These are phyloP conservation scores for Porphyrio hochstetteri DNA, from an alignment of 2,113 vertebrate species.

Conservation along the genomic window DNA sequence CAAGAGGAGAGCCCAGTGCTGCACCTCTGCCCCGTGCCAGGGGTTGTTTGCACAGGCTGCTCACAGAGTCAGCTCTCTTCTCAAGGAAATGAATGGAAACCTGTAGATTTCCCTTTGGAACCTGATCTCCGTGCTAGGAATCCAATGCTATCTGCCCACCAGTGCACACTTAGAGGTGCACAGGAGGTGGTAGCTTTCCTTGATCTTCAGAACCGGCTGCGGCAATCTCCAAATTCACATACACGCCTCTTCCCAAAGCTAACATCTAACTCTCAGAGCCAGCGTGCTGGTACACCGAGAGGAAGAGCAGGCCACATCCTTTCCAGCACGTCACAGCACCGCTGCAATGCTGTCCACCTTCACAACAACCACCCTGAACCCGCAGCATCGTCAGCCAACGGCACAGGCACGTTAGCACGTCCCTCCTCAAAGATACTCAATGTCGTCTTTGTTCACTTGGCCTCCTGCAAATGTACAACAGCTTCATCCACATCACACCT, in stretches of 20 bases:
- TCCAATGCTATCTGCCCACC: not conserved
- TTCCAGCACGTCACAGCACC: not conserved
- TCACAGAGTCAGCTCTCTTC: not conserved
- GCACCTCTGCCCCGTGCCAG: not conserved
- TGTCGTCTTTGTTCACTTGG: not conserved
- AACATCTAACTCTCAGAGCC: not conserved
- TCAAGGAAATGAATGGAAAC: not conserved
- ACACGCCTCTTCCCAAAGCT: not conserved
- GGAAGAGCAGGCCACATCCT: not conserved
- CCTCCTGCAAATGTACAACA: not conserved
- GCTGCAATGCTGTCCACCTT: not conserved
- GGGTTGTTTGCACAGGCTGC: not conserved
- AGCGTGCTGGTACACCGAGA: accelerated
- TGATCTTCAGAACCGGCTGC: accelerated
- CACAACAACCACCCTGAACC: not conserved
- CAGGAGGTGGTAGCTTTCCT: not conserved
- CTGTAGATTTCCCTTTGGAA: not conserved
- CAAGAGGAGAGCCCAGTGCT: not conserved
- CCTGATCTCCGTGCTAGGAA: not conserved
- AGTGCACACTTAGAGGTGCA: not conserved
- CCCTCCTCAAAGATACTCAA: not conserved
- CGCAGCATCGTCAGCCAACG: not conserved
- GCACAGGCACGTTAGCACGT: accelerated
- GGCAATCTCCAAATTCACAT: not conserved
- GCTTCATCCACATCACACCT: not conserved